Conservation (phyloP, 2,888 invertebrate genomes). For the Mallateleia sp. region DNA sequence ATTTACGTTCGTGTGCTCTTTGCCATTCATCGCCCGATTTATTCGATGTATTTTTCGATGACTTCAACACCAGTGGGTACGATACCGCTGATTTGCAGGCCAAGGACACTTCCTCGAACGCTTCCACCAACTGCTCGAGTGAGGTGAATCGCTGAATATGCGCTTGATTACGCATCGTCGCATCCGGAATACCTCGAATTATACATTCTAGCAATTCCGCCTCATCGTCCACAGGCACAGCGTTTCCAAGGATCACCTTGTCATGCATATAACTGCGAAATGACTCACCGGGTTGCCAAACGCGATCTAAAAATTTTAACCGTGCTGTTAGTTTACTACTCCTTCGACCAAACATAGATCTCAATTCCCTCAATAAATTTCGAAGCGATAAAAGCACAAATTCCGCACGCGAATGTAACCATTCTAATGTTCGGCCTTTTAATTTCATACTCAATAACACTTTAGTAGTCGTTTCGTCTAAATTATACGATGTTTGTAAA, state of each 20-base stretch:
- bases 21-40: no score
- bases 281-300: background rate
- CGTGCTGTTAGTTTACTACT: background rate
- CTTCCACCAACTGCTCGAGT: background rate
- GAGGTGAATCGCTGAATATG: background rate
- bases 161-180: background rate
- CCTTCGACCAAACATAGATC: background rate
- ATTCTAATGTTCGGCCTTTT: background rate
- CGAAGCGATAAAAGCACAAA: background rate
- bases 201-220: background rate
- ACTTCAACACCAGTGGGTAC: no score
- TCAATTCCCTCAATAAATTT: background rate
- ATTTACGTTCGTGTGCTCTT: no score
- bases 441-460: background rate
- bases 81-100: no score
- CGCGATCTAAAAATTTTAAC: background rate
- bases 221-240: background rate
- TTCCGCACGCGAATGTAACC: background rate
- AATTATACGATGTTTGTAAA: no score
- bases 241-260: background rate
- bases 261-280: background rate
- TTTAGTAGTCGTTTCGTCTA: no score
- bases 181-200: background rate
- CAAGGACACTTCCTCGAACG: conserved; percentile 2
- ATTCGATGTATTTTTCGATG: background rate